These are phyloP conservation scores for Falco columbarius DNA, from an alignment of 2,797 vertebrate genomes.

Conservation along the genomic window DNA sequence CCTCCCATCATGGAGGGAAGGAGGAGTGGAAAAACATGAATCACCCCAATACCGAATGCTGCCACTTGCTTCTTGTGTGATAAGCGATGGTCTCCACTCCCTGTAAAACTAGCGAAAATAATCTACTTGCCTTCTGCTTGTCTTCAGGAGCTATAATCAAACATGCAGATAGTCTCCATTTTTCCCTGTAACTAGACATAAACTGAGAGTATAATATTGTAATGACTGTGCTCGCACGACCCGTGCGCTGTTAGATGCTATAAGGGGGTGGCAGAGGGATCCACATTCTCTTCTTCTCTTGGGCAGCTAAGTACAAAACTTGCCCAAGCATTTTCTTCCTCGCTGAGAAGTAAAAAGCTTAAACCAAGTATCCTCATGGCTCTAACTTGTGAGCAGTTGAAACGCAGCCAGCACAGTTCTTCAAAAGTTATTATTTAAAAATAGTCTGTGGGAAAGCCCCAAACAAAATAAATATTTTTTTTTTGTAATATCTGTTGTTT, in stretches of 20 bases:
- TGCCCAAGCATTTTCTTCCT: background rate
- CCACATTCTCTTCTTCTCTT: background rate
- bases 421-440: slow-evolving; percentile 70
- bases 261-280: background rate
- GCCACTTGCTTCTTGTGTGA: background rate
- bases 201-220: background rate
- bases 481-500: slow-evolving; percentile 62
- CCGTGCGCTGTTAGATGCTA: background rate
- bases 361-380: background rate
- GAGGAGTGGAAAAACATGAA: accelerated
- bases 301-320: background rate
- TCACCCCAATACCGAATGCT: background rate
- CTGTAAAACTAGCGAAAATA: background rate
- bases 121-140: background rate
- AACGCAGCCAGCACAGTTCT: background rate
- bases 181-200: background rate
- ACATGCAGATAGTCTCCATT: background rate
- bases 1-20: background rate
- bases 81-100: background rate
- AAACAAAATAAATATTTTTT: slow-evolving; percentile 70
- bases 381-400: slow-evolving; percentile 44
- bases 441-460: slow-evolving; percentile 73
- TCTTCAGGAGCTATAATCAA: background rate
- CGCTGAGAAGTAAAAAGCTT: background rate
- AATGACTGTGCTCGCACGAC: background rate